Evolutionary conservation across 2,888 invertebrate species (phyloP).

Genomic region (Philereme vetulata): DNA sequence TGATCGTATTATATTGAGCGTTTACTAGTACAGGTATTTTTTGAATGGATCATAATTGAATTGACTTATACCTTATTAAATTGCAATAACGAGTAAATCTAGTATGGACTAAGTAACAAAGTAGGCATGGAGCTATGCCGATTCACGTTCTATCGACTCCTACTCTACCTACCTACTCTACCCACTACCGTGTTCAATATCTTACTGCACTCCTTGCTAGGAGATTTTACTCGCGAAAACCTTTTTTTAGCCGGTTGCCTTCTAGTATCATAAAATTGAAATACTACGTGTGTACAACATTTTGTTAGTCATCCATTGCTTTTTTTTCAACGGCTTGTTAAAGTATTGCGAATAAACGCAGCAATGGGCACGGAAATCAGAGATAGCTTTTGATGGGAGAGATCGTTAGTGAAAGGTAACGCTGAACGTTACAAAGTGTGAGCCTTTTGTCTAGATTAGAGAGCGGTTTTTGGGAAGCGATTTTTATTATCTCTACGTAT

Average conservation of each 20-base stretch:
- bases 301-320: constrained; percentile 44
- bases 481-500: constrained; percentile 12
- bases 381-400: constrained; percentile 43
- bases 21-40: no score
- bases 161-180: neutral
- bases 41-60: no score
- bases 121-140: neutral
- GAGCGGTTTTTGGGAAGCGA: constrained; percentile 48
- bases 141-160: neutral
- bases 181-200: constrained; percentile 47
- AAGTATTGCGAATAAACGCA: constrained; percentile 1
- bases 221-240: constrained; percentile 65
- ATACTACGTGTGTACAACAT: constrained; percentile 51
- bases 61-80: no score
- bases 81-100: no score
- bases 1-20: no score
- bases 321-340: constrained; percentile 10
- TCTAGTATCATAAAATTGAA: constrained; percentile 46
- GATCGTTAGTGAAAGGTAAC: constrained; percentile 61
- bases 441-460: constrained; percentile 79
- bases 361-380: constrained; percentile 51
- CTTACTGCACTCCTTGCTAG: constrained; percentile 67
- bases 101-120: no score
- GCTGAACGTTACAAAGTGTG: constrained; percentile 82
- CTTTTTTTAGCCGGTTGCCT: constrained; percentile 65